Evolutionary conservation across 2,113 vertebrate species (phyloP).

Genomic region (Seriola dumerili): DNA sequence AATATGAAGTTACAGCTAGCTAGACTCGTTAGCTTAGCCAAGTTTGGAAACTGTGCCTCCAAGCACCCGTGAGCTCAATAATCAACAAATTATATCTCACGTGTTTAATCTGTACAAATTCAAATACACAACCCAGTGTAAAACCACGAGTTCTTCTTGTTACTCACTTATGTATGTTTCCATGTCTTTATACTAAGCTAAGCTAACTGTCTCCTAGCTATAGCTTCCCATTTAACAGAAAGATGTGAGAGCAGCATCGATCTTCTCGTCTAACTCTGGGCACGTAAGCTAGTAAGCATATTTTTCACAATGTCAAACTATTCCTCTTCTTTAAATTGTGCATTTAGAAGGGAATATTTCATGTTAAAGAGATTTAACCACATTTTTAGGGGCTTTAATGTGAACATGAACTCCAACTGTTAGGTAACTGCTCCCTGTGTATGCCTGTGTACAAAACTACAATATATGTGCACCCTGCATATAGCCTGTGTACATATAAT

Average conservation of each 20-base stretch:
- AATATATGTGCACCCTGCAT: neutral
- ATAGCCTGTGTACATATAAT: neutral
- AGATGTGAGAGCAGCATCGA: neutral
- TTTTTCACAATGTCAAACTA: too few species aligned
- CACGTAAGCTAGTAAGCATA: too few species aligned
- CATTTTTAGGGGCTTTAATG: neutral
- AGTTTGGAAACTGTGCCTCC: too few species aligned
- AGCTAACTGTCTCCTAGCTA: neutral
- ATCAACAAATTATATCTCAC: too few species aligned
- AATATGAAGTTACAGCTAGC: too few species aligned
- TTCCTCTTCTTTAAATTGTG: neutral
- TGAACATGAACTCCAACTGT: neutral
- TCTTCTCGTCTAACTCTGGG: neutral
- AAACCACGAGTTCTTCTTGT: too few species aligned
- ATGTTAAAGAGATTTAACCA: neutral
- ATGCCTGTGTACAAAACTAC: neutral
- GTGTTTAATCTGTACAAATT: too few species aligned
- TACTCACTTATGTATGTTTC: too few species aligned
- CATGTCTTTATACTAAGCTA: neutral
- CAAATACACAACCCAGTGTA: too few species aligned
- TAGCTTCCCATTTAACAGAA: neutral
- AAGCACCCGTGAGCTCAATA: too few species aligned
- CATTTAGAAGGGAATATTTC: neutral
- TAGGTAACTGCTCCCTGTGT: neutral
- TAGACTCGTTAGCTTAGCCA: too few species aligned